Percentiles rank a stretch among this genome's conserved stretches.
phyloP scores from a whole-genome alignment of 2,113 vertebrate species.

The Petrocephalus zakoni region DNA sequence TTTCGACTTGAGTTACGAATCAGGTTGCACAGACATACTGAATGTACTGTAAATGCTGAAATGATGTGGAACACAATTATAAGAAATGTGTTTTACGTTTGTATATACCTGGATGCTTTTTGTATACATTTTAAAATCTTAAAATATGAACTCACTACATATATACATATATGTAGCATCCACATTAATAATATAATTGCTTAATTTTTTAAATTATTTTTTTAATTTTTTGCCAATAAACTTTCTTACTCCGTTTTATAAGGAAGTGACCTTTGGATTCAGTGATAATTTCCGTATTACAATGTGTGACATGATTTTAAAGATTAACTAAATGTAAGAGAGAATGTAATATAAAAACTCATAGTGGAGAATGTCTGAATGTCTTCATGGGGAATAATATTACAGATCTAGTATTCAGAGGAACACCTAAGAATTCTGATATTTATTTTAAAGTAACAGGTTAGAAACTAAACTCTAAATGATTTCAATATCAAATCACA shows the following conservation, averaged over 20 bases:
- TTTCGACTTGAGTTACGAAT: background rate
- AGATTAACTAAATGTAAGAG: background rate
- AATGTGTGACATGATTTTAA: background rate
- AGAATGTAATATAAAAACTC: background rate
- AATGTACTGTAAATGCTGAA: background rate
- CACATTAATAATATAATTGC: background rate
- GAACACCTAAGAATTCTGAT: background rate
- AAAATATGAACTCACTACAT: background rate
- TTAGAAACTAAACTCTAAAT: background rate
- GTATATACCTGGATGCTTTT: background rate
- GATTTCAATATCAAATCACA: background rate
- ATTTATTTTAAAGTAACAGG: background rate
- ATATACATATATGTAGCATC: background rate
- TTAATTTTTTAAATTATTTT: background rate
- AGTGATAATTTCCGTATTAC: background rate
- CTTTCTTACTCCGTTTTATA: background rate
- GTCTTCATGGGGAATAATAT: background rate
- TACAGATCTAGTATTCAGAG: background rate
- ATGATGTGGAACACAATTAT: background rate
- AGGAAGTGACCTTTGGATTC: slow-evolving; percentile 1
- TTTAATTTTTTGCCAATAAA: background rate
- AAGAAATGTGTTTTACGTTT: background rate
- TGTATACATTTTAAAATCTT: background rate
- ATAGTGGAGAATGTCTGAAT: background rate
- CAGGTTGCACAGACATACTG: background rate